Evolutionary conservation across 2,797 vertebrate species (phyloP), one percentile per base, ranked within the genome.

Genomic region (Hoplostethus atlanticus): DNA sequence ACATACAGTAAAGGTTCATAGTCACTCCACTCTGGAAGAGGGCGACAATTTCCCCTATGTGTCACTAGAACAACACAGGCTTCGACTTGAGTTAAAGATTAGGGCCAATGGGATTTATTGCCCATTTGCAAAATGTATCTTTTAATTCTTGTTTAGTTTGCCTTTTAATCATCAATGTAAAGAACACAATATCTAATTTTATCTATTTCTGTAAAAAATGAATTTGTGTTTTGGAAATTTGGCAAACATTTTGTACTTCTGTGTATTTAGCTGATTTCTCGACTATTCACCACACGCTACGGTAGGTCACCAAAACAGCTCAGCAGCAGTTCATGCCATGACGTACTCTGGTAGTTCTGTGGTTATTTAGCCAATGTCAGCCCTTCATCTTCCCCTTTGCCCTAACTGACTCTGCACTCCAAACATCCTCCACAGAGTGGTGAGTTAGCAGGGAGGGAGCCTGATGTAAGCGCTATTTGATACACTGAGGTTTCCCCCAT

Each of bases 401-500:
- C 81, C 84, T 79, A 82, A 84, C 84, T 89, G 82, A 89, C 89
- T 86, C 87, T 55, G 84, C 89, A 87, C 76, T 85, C 84, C 16
- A 59, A 85, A 81, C 89, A 93, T 91, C 87, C 89, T 86, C 76
- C 63, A 50, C 67, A 85, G 77, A 91, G 83, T 76, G 87, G 84
- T 82, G 89, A 90, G 85, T 88, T 90, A 85, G 89, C 91, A 90
- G 71, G 73, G 66, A 86, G 84, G 77, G 74, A 73, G 79, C 80
- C 87, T 87, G 89, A 83, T 81, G 90, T 91, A 92, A 92, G 92
- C 88, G 83, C 86, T 90, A 93, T 93, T 93, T 89, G 90, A 94
- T 93, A 91, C 89, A 69, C 48, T 90, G 90, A 92, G 91, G 89
- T 91, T 87, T 87, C 64, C 83, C 81, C 77, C 71, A 59, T 81